Conservation (phyloP, 2,797 vertebrate genomes). For the Sarcophilus harrisii region DNA sequence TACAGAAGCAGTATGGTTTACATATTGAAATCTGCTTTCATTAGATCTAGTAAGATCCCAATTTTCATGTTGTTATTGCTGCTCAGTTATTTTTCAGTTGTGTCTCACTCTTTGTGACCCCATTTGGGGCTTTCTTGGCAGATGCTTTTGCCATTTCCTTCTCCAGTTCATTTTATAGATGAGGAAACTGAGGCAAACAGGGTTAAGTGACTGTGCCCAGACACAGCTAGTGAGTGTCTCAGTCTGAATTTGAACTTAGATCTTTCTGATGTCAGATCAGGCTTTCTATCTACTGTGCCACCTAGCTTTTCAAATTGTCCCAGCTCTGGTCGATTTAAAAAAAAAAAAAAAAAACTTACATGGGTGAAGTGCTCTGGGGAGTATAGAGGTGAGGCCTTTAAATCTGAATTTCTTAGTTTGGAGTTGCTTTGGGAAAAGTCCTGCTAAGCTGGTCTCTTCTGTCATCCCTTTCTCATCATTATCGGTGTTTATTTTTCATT, state of each 20-base stretch:
- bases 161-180: neutral
- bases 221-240: neutral
- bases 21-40: neutral
- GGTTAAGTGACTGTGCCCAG: neutral
- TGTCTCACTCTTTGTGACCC: neutral
- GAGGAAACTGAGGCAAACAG: neutral
- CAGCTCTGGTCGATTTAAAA: neutral
- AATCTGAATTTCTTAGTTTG: constrained; percentile 15
- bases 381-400: neutral
- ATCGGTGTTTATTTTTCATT: constrained; percentile 78
- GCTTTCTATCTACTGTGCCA: neutral
- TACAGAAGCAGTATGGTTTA: neutral
- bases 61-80: neutral
- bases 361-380: neutral
- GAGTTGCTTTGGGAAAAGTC: constrained; percentile 41
- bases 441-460: neutral
- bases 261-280: neutral
- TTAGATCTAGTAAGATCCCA: neutral
- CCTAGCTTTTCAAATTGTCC: neutral
- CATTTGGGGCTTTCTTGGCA: neutral
- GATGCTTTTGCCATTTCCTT: neutral
- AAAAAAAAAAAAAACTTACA: neutral
- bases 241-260: neutral
- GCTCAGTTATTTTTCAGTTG: neutral
- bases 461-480: constrained; percentile 68